Conservation (phyloP, 2,113 vertebrate genomes). For the Butorides virescens region DNA sequence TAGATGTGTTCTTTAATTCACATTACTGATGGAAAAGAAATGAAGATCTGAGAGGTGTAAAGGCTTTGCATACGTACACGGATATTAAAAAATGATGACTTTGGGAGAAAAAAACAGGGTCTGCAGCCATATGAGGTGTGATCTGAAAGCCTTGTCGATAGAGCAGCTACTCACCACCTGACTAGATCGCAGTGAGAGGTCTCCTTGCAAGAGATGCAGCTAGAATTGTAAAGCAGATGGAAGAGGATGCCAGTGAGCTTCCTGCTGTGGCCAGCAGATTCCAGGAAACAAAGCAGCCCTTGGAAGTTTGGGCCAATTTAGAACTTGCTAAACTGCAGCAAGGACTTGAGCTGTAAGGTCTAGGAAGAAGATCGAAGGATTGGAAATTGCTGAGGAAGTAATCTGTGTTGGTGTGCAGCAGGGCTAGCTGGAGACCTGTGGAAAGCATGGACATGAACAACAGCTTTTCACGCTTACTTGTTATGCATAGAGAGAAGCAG, state of each 20-base stretch:
- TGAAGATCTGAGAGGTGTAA: not conserved
- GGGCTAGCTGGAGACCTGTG: not conserved
- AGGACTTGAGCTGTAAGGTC: not conserved
- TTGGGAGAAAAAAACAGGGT: not conserved
- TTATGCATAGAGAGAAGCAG: not conserved
- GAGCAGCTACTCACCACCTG: not conserved
- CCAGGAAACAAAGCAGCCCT: not conserved
- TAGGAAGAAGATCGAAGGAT: not conserved
- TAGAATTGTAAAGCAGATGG: not conserved
- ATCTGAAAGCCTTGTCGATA: not conserved
- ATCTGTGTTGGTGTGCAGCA: not conserved
- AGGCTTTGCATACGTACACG: accelerated
- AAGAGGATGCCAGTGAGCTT: not conserved
- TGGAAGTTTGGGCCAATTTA: not conserved
- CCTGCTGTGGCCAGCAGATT: not conserved
- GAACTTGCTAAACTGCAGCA: not conserved
- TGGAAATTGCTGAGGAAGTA: not conserved
- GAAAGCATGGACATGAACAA: not conserved
- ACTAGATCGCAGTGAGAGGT: not conserved
- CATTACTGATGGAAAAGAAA: not conserved
- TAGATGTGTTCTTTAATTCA: not conserved
- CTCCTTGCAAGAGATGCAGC: not conserved
- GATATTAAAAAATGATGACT: not conserved
- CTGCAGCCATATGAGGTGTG: not conserved
- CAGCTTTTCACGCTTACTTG: not conserved